These are phyloP conservation scores for Tigriopus californicus DNA, from an alignment of 2,888 invertebrate species.

Conservation along the genomic window DNA sequence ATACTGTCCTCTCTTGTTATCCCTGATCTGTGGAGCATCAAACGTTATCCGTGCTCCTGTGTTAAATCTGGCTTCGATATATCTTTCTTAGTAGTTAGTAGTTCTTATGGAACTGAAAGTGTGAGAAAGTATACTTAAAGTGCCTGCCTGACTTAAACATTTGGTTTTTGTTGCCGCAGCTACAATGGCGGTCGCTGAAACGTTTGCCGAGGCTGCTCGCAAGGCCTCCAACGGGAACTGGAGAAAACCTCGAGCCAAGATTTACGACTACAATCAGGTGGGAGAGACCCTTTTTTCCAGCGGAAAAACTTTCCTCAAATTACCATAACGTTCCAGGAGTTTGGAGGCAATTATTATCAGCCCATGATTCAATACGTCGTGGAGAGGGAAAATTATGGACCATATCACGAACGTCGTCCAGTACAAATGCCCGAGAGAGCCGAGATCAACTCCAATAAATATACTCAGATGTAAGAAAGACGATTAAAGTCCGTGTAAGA, in stretches of 20 bases:
- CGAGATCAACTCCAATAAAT: slow-evolving; percentile 6
- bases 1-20: too few species aligned
- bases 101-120: too few species aligned
- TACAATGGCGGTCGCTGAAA: not conserved
- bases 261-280: slow-evolving; percentile 12
- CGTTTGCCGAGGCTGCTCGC: not conserved
- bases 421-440: slow-evolving; percentile 6
- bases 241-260: slow-evolving; percentile 8
- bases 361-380: slow-evolving; percentile 8
- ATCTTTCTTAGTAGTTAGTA: too few species aligned
- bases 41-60: too few species aligned
- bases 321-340: not conserved
- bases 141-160: too few species aligned
- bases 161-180: too few species aligned
- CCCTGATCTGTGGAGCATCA: too few species aligned
- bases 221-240: not conserved
- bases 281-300: not conserved
- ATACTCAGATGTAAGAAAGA: slow-evolving; percentile 6
- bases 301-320: not conserved
- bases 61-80: too few species aligned
- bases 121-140: too few species aligned
- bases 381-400: slow-evolving; percentile 9
- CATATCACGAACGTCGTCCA: not conserved
- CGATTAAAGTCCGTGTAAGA: not conserved
- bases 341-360: slow-evolving; percentile 12